Conservation (phyloP, 1,140 invertebrate species). For the Cydia amplana region DNA sequence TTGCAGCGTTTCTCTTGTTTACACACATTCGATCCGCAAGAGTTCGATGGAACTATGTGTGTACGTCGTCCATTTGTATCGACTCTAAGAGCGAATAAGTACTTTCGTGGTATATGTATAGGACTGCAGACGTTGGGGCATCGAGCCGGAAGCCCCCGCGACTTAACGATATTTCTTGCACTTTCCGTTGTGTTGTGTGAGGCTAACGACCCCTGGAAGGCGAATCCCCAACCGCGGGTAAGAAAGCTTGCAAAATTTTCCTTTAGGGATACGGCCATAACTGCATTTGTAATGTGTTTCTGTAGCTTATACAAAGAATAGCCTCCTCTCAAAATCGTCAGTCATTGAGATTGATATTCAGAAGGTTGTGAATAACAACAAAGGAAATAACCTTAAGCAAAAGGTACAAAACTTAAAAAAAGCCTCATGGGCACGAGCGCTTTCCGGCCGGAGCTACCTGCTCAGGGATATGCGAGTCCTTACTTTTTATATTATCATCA, state of each 20-base stretch:
- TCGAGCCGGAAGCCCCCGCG: conserved; percentile 45
- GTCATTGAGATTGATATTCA: conserved; percentile 13
- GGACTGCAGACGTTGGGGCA: conserved; percentile 35
- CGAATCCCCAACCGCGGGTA: conserved; percentile 46
- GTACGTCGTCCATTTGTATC: neutral
- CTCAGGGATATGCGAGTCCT: conserved; percentile 38
- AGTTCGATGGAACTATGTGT: neutral
- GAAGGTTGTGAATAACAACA: conserved; percentile 37
- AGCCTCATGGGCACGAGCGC: conserved; percentile 48
- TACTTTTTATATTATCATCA: neutral
- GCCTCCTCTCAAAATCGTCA: neutral
- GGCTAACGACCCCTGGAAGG: conserved; percentile 56
- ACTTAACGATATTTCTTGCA: conserved; percentile 53
- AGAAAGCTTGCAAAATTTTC: conserved; percentile 9
- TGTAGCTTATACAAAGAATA: neutral
- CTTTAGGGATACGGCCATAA: neutral
- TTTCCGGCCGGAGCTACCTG: conserved; percentile 60
- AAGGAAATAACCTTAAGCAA: conserved; percentile 42
- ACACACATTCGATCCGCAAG: conserved; percentile 14
- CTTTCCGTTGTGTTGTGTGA: conserved; percentile 50
- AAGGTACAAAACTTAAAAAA: conserved; percentile 51
- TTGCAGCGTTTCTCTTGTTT: conserved; percentile 29
- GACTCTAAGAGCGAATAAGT: neutral
- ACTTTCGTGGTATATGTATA: conserved; percentile 16
- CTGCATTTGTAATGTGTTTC: neutral